A percentile compares a stretch with the other conserved stretches of the same genome.
phyloP scores from a whole-genome alignment of 2,113 vertebrate genomes.

The Hucho hucho region DNA sequence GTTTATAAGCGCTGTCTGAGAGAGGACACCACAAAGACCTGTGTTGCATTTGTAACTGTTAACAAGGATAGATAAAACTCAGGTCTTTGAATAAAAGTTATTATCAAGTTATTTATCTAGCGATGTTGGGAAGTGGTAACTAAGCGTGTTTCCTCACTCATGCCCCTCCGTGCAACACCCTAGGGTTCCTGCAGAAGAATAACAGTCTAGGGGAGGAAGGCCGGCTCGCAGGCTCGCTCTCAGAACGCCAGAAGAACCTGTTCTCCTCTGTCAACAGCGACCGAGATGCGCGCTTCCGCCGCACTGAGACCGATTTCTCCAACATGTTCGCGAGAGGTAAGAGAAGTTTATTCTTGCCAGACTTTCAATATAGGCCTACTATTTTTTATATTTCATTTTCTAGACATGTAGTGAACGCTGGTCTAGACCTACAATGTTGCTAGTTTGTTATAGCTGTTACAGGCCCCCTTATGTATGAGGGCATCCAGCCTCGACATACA shows the following conservation, averaged over 20 bases:
- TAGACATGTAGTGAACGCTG: too few relatives aligned
- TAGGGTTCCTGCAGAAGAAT: constrained; percentile 97
- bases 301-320: constrained; percentile 94
- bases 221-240: constrained; percentile 75
- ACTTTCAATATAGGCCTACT: not conserved
- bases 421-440: too few relatives aligned
- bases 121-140: constrained; percentile 70
- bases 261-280: constrained; percentile 89
- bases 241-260: constrained; percentile 77
- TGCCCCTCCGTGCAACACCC: constrained; percentile 72
- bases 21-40: not conserved
- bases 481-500: too few relatives aligned
- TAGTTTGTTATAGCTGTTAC: too few relatives aligned
- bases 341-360: not conserved
- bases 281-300: constrained; percentile 81
- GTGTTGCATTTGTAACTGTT: not conserved
- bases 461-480: too few relatives aligned
- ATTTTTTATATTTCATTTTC: too few relatives aligned
- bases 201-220: constrained; percentile 93
- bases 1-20: not conserved
- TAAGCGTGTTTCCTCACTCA: constrained; percentile 52
- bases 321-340: constrained; percentile 95
- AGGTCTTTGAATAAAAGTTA: not conserved
- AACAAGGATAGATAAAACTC: not conserved
- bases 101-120: not conserved